Evolutionary conservation across 2,888 invertebrate genomes (phyloP).

Genomic region (Heteropelma amictum): DNA sequence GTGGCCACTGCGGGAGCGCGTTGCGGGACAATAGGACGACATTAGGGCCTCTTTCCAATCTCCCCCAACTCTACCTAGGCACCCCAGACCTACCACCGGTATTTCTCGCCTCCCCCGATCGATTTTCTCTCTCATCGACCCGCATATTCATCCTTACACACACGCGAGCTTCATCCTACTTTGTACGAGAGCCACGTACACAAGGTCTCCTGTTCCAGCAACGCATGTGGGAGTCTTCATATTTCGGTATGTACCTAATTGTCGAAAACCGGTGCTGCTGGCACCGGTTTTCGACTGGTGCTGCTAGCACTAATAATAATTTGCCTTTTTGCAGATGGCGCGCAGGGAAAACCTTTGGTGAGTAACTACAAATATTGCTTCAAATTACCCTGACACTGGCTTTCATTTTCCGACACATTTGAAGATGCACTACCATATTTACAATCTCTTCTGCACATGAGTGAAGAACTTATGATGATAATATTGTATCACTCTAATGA

Average conservation of each 20-base stretch:
- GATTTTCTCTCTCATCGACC: conserved; percentile 10
- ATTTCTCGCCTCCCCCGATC: conserved; percentile 25
- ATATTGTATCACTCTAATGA: too few relatives aligned
- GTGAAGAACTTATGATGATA: too few relatives aligned
- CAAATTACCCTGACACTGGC: too few relatives aligned
- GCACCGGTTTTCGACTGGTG: too few relatives aligned
- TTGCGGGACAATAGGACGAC: conserved; percentile 72
- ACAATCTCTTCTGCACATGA: too few relatives aligned
- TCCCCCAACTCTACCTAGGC: conserved; percentile 45
- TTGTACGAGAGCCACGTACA: neutral
- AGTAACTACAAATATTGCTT: too few relatives aligned
- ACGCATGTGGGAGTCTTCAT: conserved; percentile 38
- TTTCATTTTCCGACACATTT: too few relatives aligned
- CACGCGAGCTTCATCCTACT: neutral
- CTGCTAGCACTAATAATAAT: too few relatives aligned
- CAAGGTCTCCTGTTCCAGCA: conserved; percentile 39
- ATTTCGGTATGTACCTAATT: conserved; percentile 25
- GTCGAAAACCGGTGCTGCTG: too few relatives aligned
- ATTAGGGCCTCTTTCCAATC: conserved; percentile 64
- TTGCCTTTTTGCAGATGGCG: too few relatives aligned
- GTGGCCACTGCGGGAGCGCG: conserved; percentile 59
- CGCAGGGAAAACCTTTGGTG: too few relatives aligned
- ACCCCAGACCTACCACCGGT: conserved; percentile 63
- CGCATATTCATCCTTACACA: conserved; percentile 25
- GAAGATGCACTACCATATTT: too few relatives aligned